phyloP scores from a whole-genome alignment of 2,113 vertebrate genomes.

The Bufo gargarizans region DNA sequence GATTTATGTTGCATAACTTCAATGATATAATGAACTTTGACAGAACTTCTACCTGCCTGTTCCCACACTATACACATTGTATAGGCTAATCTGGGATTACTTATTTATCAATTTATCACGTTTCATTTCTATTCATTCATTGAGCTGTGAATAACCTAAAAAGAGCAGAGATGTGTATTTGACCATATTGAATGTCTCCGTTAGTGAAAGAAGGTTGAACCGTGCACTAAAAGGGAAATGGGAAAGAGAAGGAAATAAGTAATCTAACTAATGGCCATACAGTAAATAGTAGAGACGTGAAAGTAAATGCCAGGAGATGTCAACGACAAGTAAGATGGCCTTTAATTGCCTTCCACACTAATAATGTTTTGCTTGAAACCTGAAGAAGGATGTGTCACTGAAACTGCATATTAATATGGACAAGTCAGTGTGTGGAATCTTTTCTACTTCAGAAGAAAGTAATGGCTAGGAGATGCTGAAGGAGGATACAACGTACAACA shows the following conservation, averaged over 20 bases:
- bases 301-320: constrained; percentile 3
- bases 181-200: constrained; percentile 5
- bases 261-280: constrained; percentile 29
- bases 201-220: constrained; percentile 30
- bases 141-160: constrained; percentile 30
- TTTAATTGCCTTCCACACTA: constrained; percentile 10
- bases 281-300: background rate
- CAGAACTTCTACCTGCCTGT: background rate
- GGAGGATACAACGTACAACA: background rate
- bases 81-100: constrained; percentile 18
- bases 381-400: background rate
- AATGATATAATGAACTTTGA: background rate
- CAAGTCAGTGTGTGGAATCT: background rate
- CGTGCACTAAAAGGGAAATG: background rate
- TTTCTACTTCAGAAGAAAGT: background rate
- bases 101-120: constrained; percentile 30
- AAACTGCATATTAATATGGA: background rate
- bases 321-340: background rate
- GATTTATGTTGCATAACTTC: background rate
- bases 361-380: constrained; percentile 5
- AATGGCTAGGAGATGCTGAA: background rate
- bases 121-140: constrained; percentile 22
- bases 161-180: constrained; percentile 13
- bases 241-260: constrained; percentile 9
- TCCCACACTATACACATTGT: constrained; percentile 36